Percentiles rank a stretch among this genome's conserved stretches.
phyloP scores from a whole-genome alignment of 2,113 vertebrate species.

The Eonycteris spelaea region DNA sequence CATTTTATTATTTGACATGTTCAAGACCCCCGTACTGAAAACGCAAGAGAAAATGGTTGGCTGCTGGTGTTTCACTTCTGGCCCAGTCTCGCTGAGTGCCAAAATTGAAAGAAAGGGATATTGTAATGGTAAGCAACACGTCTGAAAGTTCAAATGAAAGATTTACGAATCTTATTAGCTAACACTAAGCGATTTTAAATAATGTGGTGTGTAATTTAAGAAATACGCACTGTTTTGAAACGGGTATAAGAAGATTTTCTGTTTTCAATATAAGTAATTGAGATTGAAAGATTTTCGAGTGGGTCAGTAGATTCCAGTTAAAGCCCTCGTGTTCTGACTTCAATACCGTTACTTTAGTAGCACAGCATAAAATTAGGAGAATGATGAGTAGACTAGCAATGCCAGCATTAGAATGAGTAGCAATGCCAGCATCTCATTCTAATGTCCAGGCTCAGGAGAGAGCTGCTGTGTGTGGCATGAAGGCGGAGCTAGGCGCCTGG shows the following conservation, averaged over 20 bases:
- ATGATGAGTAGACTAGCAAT: no score
- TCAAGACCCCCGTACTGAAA: constrained; percentile 84
- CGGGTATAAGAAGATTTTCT: background rate
- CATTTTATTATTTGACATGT: constrained; percentile 57
- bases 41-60: constrained; percentile 89
- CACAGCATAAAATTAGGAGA: background rate
- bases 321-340: background rate
- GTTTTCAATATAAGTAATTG: background rate
- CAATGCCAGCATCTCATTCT: background rate
- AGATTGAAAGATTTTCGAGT: background rate
- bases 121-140: constrained; percentile 86
- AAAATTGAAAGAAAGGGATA: constrained; percentile 89
- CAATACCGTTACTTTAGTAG: background rate
- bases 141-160: background rate
- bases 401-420: background rate
- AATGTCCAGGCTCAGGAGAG: background rate
- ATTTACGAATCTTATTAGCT: background rate
- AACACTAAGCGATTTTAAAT: background rate
- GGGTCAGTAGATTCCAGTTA: background rate
- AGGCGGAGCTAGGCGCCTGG: background rate
- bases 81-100: constrained; percentile 88
- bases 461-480: fast-evolving
- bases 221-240: background rate
- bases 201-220: background rate
- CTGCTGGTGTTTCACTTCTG: constrained; percentile 89